phyloP scores from a whole-genome alignment of 2,888 invertebrate genomes.

The Thecophora atra region DNA sequence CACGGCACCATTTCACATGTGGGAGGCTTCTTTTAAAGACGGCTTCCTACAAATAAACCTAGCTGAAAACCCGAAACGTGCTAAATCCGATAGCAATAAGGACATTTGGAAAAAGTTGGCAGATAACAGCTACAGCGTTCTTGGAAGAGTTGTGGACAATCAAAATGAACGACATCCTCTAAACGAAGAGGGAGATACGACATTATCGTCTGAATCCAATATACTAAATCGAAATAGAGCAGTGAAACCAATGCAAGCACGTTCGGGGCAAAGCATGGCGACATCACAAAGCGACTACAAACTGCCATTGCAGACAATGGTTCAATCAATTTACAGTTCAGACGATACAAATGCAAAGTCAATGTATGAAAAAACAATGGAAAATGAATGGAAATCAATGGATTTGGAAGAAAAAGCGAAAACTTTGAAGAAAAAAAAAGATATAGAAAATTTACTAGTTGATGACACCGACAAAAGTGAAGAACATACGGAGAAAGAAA shows the following conservation, averaged over 20 bases:
- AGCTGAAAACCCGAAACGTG: neutral
- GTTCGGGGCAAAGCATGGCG: neutral
- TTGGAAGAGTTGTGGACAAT: neutral
- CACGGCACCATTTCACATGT: constrained; percentile 12
- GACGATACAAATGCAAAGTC: neutral
- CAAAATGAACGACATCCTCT: neutral
- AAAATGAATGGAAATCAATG: neutral
- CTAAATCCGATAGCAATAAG: neutral
- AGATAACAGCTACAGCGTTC: neutral
- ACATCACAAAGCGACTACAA: neutral
- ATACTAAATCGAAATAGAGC: neutral
- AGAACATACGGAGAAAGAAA: neutral
- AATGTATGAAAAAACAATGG: neutral
- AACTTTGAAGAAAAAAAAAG: neutral
- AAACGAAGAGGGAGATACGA: neutral
- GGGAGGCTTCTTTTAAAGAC: constrained; percentile 18
- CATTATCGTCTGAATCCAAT: neutral
- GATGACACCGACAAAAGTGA: neutral
- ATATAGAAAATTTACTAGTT: neutral
- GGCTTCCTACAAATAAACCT: constrained; percentile 8
- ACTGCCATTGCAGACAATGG: neutral
- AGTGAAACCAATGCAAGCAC: too few relatives aligned
- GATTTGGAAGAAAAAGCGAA: too few relatives aligned
- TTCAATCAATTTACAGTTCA: neutral
- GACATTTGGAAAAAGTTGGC: neutral